phyloP scores from a whole-genome alignment of 2,113 vertebrate species.

The Atlantisia rogersi region DNA sequence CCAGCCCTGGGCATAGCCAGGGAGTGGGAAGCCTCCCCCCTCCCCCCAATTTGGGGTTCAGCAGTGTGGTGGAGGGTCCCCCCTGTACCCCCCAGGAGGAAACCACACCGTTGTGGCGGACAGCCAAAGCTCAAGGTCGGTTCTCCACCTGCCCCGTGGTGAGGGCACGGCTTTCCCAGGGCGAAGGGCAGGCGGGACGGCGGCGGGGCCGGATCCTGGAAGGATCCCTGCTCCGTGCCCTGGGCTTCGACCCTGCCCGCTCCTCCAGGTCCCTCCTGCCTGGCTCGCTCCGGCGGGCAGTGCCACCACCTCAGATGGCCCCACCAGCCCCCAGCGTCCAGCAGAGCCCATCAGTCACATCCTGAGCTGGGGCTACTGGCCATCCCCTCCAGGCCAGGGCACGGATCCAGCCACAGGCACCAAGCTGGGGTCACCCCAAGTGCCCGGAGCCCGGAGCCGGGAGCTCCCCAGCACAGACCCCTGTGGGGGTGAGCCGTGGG shows the following conservation, averaged over 20 bases:
- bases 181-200: neutral
- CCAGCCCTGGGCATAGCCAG: accelerated
- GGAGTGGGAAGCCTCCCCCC: neutral
- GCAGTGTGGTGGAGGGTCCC: neutral
- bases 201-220: neutral
- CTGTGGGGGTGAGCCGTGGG: accelerated
- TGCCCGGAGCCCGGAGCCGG: accelerated
- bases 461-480: neutral
- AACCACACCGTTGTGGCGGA: accelerated
- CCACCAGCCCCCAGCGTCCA: accelerated
- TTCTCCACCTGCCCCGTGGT: neutral
- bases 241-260: neutral
- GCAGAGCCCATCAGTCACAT: neutral
- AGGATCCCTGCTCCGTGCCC: neutral
- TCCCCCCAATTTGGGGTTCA: neutral
- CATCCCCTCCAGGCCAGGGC: neutral
- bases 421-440: accelerated
- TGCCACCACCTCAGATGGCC: accelerated
- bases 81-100: neutral
- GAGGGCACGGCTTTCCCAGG: neutral
- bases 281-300: accelerated
- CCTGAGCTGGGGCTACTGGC: neutral
- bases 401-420: accelerated
- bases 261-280: neutral
- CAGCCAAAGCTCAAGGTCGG: constrained; percentile 34